Evolutionary conservation across 2,113 vertebrate species (phyloP).

Genomic region (Sarotherodon lohbergeri): DNA sequence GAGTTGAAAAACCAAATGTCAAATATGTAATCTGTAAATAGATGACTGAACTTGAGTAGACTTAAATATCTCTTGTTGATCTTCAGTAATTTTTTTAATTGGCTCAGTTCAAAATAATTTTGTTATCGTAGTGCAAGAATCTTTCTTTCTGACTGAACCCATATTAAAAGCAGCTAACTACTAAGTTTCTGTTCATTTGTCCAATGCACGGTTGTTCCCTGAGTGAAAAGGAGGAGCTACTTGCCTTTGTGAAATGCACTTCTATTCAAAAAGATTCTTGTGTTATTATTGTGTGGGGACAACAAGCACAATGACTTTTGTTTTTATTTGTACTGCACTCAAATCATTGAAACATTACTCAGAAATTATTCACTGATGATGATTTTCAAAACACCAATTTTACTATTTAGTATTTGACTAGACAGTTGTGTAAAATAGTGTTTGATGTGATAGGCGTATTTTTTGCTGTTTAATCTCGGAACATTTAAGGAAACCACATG

Average conservation of each 20-base stretch:
- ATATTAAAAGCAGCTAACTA: not conserved
- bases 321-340: not conserved
- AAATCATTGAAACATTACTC: not conserved
- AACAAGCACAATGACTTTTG: not conserved
- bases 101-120: not conserved
- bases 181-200: not conserved
- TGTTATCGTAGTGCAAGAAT: not conserved
- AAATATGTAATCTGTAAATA: not conserved
- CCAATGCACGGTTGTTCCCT: not conserved
- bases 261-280: accelerated
- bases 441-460: accelerated
- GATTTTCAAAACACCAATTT: not conserved
- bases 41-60: not conserved
- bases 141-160: not conserved
- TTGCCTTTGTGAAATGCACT: not conserved
- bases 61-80: not conserved
- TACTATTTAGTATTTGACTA: not conserved
- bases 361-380: not conserved
- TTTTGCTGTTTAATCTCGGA: not conserved
- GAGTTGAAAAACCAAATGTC: not conserved
- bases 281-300: not conserved
- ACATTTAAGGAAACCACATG: not conserved
- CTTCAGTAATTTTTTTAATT: not conserved
- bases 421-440: not conserved
- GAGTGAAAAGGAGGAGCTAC: not conserved